Base-by-base conservation (phyloP, 1,140 invertebrate genomes). In the Colletes latitarsis region DNA sequence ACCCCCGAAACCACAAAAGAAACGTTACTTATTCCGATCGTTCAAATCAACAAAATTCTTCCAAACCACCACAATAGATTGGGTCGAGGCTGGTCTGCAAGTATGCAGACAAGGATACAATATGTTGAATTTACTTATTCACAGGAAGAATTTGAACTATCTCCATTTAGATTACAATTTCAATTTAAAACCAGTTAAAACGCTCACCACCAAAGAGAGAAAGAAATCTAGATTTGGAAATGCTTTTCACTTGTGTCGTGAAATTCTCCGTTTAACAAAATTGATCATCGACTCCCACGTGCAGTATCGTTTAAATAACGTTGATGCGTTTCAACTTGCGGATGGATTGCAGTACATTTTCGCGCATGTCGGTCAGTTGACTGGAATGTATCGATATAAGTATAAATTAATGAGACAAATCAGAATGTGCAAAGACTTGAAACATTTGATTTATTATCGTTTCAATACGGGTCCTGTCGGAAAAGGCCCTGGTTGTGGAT, bases 41-140 rank as follows among this genome's bases (percentile, higher is more conserved):
- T 99, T 99, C 94, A 99, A 99, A 93, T 97, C 98, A 0, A 99
- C 99, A 0, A 99, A 99, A 93, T 99, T 99, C 94, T 99, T 99
- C 95, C 99, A 99, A 96, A 98, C 98, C 0, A 99, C 99, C 17
- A 99, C 98, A 1, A 94, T 99, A 76, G 99, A 99, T 93, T 99
- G 99, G 99, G 99, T 99, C 2, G 99, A 99, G 94, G 98, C 98
- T 71, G 99, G 99, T 43, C 93, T 99, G 8, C 97, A 99, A 94
- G 99, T 99, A 0, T 99, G 99, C 91, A 95, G 99, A 15, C 99
- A 99, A 93, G 99, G 99, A 15, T 99, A 99, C 93, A 99, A 99
- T 92, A 99, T 99, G 99, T 94, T 99, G 12, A 99, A 99, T 93
- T 94, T 99, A 57, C 94, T 99, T 64, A 99, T 99, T 91, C 99